phyloP scores from a whole-genome alignment of 2,797 vertebrate genomes.

The Ctenosaura bakeri region DNA sequence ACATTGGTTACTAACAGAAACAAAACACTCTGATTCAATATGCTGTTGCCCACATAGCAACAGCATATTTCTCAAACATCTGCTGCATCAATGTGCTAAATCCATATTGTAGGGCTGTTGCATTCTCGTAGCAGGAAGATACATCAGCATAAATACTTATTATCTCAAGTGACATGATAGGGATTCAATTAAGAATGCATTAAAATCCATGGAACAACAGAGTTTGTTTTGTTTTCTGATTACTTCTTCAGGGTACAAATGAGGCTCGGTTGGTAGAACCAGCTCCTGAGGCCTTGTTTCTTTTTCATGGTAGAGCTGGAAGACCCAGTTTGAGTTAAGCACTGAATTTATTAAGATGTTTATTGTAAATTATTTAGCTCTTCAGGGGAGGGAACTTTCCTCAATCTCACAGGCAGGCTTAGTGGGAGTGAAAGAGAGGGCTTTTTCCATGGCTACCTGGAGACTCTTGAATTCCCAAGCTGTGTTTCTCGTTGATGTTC shows the following conservation, averaged over 20 bases:
- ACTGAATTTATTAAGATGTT: background rate
- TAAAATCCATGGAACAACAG: background rate
- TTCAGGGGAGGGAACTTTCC: too few relatives aligned
- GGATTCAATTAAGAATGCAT: background rate
- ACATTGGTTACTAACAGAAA: slow-evolving; percentile 1
- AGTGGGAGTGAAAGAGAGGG: too few relatives aligned
- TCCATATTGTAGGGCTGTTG: background rate
- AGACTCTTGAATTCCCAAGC: too few relatives aligned
- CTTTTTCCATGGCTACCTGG: too few relatives aligned
- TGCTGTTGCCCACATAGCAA: background rate
- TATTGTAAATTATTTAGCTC: background rate
- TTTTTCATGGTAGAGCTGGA: background rate
- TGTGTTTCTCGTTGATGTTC: too few relatives aligned
- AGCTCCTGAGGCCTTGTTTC: background rate
- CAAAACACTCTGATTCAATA: background rate
- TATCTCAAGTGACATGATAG: background rate
- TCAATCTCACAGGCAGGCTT: too few relatives aligned
- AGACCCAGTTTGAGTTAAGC: background rate
- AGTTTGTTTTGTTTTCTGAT: background rate
- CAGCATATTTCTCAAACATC: background rate
- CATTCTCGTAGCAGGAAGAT: background rate
- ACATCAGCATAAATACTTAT: background rate
- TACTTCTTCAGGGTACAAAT: background rate
- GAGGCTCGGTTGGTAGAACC: background rate
- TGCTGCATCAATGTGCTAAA: background rate